These are phyloP conservation scores for Poicephalus meyeri DNA, from an alignment of 2,113 vertebrate genomes.

Conservation along the genomic window DNA sequence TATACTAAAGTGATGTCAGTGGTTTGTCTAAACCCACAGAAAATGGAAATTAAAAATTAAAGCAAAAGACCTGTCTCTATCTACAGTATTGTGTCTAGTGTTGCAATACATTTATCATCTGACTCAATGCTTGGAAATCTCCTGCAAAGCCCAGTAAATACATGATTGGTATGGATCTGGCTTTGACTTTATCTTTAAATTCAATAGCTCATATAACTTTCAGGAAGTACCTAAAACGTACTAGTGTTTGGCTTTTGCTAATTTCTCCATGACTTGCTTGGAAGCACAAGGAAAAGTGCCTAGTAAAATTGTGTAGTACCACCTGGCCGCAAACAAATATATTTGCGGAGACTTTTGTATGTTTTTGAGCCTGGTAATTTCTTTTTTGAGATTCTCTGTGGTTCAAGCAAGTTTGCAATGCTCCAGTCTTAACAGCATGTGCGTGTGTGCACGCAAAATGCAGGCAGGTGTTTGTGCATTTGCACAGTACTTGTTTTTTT, in stretches of 20 bases:
- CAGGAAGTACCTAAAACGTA: neutral
- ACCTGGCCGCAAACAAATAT: neutral
- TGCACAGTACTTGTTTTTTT: neutral
- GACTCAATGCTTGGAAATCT: constrained; percentile 33
- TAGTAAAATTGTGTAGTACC: neutral
- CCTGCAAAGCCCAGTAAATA: neutral
- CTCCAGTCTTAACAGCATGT: too few relatives aligned
- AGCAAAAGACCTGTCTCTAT: constrained; percentile 36
- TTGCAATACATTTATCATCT: constrained; percentile 20
- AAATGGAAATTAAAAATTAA: constrained; percentile 67
- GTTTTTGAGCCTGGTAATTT: neutral
- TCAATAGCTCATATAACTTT: neutral
- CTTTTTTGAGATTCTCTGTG: neutral
- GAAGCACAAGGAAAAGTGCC: neutral
- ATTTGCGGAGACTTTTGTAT: neutral
- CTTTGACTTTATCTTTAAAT: neutral
- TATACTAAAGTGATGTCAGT: constrained; percentile 14
- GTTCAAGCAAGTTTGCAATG: neutral
- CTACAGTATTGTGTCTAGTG: neutral
- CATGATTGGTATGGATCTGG: neutral
- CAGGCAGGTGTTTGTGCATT: neutral
- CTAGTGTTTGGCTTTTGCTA: neutral
- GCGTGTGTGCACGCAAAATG: fast-evolving
- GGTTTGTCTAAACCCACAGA: constrained; percentile 49
- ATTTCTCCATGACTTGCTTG: neutral